Conservation (phyloP, 1,140 invertebrate genomes). For the Drosophila pseudoananassae region DNA sequence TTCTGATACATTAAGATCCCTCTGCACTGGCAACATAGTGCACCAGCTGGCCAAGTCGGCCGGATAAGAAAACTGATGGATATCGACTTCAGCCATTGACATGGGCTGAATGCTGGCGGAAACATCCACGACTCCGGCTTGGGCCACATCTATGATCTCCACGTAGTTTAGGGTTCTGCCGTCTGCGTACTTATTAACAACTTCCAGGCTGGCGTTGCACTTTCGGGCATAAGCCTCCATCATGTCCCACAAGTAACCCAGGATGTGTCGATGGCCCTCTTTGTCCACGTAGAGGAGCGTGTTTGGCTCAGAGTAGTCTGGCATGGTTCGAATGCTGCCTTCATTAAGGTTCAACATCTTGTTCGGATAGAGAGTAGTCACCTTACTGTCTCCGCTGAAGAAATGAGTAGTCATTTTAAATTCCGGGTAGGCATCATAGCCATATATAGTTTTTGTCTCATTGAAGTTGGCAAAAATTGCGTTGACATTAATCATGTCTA, state of each 20-base stretch:
- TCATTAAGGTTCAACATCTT: conserved; percentile 41
- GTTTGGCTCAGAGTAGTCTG: conserved; percentile 64
- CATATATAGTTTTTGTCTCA: conserved; percentile 13
- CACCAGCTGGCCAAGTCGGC: conserved; percentile 49
- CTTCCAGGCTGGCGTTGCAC: conserved; percentile 41
- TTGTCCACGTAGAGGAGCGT: conserved; percentile 50
- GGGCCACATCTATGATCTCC: conserved; percentile 41
- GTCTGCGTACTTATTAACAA: conserved; percentile 18
- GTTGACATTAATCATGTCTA: conserved; percentile 48
- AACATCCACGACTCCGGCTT: conserved; percentile 36
- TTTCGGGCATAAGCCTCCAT: conserved; percentile 30
- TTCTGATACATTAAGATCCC: conserved; percentile 15
- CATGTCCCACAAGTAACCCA: conserved; percentile 64
- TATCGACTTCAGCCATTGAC: conserved; percentile 12
- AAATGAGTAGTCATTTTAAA: conserved; percentile 21
- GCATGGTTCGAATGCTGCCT: conserved; percentile 38
- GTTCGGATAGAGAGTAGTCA: conserved; percentile 31
- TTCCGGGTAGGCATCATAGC: conserved; percentile 32
- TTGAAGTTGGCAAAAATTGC: conserved; percentile 29
- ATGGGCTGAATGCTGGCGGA: conserved; percentile 58
- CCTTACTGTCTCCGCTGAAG: not conserved
- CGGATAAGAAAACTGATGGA: conserved; percentile 50
- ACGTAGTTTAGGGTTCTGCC: conserved; percentile 30
- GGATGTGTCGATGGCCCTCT: conserved; percentile 18
- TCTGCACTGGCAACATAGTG: conserved; percentile 59